phyloP scores from a whole-genome alignment of 2,113 vertebrate genomes.

The Campylomormyrus numenius region DNA sequence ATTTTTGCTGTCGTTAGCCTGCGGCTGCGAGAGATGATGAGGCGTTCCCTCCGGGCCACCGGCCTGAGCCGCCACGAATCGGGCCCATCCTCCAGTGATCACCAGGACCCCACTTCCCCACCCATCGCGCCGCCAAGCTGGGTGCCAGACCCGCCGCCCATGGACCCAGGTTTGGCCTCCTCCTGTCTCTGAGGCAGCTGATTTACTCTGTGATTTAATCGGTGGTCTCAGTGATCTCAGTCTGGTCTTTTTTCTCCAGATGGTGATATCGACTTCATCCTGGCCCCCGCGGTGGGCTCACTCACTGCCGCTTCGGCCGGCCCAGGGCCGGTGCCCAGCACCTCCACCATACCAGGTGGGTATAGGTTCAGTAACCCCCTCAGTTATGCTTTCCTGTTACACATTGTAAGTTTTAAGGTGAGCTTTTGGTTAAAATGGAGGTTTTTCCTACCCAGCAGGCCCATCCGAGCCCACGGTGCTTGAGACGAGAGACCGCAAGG shows the following conservation, averaged over 20 bases:
- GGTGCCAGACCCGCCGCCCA: slow-evolving; percentile 96
- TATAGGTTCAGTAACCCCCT: neutral
- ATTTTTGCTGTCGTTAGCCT: slow-evolving; percentile 61
- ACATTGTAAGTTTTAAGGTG: neutral
- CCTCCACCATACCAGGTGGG: slow-evolving; percentile 92
- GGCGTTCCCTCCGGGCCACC: slow-evolving; percentile 86
- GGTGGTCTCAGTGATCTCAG: neutral
- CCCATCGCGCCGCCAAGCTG: slow-evolving; percentile 96
- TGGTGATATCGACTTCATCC: slow-evolving; percentile 98
- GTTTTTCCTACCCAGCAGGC: slow-evolving; percentile 62
- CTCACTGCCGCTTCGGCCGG: slow-evolving; percentile 92
- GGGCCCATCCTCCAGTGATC: slow-evolving; percentile 89
- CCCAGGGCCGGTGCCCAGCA: slow-evolving; percentile 89
- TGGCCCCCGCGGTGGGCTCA: slow-evolving; percentile 96
- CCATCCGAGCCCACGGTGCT: slow-evolving; percentile 86
- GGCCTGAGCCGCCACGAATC: slow-evolving; percentile 91
- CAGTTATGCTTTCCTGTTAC: neutral
- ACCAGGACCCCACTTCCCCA: slow-evolving; percentile 94
- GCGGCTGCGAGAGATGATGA: slow-evolving; percentile 95
- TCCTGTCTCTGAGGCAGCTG: neutral
- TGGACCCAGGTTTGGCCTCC: slow-evolving; percentile 79
- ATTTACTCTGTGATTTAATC: neutral
- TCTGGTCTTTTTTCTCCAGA: slow-evolving; percentile 67
- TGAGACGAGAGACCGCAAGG: slow-evolving; percentile 95
- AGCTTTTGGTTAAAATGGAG: neutral